Conservation (phyloP, 1,140 invertebrate species). For the Triops cancriformis region DNA sequence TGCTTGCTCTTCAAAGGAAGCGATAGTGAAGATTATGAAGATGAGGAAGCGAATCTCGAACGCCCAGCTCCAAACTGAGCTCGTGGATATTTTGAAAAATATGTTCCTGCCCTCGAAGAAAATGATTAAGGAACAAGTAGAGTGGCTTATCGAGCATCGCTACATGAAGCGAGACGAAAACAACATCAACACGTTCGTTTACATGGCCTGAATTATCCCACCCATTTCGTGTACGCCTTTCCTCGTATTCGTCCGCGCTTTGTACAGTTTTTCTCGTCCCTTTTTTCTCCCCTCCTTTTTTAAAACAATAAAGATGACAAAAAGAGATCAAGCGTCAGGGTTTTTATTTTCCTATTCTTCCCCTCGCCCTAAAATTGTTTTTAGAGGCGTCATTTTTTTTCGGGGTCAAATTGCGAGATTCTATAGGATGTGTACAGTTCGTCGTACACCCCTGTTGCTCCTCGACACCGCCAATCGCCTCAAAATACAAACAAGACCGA, state of each 20-base stretch:
- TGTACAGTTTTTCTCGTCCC: neutral
- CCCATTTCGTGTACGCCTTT: no score
- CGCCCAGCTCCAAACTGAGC: conserved; percentile 86
- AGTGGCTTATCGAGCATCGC: conserved; percentile 98
- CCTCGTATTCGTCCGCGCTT: neutral
- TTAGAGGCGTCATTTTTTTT: neutral
- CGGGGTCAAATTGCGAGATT: no score
- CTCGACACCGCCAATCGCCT: neutral
- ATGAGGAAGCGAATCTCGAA: conserved; percentile 93
- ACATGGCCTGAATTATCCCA: conserved; percentile 67
- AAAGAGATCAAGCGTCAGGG: neutral
- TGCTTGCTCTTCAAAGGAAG: conserved; percentile 60
- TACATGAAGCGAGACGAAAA: conserved; percentile 94
- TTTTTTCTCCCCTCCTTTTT: neutral
- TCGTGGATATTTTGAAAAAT: conserved; percentile 96
- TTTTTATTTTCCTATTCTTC: neutral
- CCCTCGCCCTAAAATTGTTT: neutral
- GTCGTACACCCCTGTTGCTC: neutral
- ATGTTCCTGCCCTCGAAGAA: conserved; percentile 99
- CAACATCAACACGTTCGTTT: conserved; percentile 96
- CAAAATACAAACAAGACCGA: conserved; percentile 6
- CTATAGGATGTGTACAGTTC: neutral
- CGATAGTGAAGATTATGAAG: conserved; percentile 98
- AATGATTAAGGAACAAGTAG: conserved; percentile 98
- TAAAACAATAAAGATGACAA: neutral